These are phyloP conservation scores for Manis javanica DNA, from an alignment of 2,797 vertebrate species.

Conservation along the genomic window DNA sequence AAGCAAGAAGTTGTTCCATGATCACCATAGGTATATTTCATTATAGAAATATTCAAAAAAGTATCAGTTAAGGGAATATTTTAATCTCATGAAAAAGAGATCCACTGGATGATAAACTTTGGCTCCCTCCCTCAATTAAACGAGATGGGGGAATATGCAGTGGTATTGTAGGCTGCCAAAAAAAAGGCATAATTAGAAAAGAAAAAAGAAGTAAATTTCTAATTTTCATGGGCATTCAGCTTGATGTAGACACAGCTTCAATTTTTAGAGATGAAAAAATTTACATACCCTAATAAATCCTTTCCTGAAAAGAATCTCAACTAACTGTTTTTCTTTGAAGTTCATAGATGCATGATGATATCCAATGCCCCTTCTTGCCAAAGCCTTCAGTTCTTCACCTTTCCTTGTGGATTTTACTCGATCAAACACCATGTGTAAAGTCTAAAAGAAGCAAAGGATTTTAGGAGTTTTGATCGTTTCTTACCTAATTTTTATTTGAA, in stretches of 20 bases:
- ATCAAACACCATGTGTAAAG: constrained; percentile 56
- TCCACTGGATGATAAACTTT: background rate
- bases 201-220: background rate
- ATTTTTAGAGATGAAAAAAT: constrained; percentile 3
- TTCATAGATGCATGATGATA: constrained; percentile 74
- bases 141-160: background rate
- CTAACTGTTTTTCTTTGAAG: constrained; percentile 76
- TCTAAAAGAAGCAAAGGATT: constrained; percentile 70
- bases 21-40: background rate
- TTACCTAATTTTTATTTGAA: constrained; percentile 31
- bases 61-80: background rate
- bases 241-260: background rate
- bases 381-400: background rate
- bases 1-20: background rate
- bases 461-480: background rate
- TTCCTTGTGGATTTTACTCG: constrained; percentile 28
- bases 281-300: constrained; percentile 79
- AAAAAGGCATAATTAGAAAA: background rate
- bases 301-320: constrained; percentile 83
- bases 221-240: background rate
- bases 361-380: constrained; percentile 78
- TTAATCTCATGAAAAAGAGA: background rate
- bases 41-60: background rate
- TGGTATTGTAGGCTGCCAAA: background rate
- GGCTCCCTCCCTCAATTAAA: background rate